A percentile compares a stretch with the other conserved stretches of the same genome.
These are phyloP conservation scores for Trichonephila clavipes DNA, from an alignment of 1,140 invertebrate species.

Conservation along the genomic window DNA sequence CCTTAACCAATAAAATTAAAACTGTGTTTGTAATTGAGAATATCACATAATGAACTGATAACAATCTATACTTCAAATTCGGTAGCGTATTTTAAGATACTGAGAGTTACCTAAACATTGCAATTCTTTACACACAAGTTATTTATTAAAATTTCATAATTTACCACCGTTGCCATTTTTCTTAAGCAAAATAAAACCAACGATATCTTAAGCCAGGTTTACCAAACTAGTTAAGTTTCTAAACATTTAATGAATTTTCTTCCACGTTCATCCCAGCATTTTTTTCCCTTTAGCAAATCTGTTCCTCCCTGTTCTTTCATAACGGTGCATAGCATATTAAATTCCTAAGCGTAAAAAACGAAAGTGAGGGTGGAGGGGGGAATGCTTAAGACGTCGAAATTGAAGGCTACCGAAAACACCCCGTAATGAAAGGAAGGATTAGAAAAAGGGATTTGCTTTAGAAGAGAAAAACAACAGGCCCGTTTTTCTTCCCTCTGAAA, in stretches of 20 bases:
- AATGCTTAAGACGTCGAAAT: slow-evolving; percentile 64
- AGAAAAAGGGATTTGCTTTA: slow-evolving; percentile 59
- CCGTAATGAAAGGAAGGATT: slow-evolving; percentile 50
- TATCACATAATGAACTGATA: too few relatives aligned
- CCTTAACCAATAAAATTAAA: too few relatives aligned
- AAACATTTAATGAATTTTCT: slow-evolving; percentile 67
- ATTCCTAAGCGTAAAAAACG: slow-evolving; percentile 33
- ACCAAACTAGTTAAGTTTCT: slow-evolving; percentile 48
- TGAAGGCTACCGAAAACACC: slow-evolving; percentile 22
- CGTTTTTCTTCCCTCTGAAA: slow-evolving; percentile 25
- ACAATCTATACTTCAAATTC: too few relatives aligned
- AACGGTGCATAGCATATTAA: slow-evolving; percentile 58
- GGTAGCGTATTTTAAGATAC: too few relatives aligned
- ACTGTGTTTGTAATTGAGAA: too few relatives aligned
- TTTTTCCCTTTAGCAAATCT: not conserved
- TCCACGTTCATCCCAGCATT: not conserved
- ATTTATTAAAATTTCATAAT: not conserved
- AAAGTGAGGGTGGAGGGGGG: not conserved
- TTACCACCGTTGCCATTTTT: not conserved
- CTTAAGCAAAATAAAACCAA: not conserved
- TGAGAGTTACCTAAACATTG: too few relatives aligned
- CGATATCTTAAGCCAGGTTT: not conserved
- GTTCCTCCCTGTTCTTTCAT: slow-evolving; percentile 13
- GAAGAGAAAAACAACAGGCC: slow-evolving; percentile 57
- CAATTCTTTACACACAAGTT: too few relatives aligned